Base-by-base conservation (phyloP, 2,888 invertebrate species). In the Erebia ligea region DNA sequence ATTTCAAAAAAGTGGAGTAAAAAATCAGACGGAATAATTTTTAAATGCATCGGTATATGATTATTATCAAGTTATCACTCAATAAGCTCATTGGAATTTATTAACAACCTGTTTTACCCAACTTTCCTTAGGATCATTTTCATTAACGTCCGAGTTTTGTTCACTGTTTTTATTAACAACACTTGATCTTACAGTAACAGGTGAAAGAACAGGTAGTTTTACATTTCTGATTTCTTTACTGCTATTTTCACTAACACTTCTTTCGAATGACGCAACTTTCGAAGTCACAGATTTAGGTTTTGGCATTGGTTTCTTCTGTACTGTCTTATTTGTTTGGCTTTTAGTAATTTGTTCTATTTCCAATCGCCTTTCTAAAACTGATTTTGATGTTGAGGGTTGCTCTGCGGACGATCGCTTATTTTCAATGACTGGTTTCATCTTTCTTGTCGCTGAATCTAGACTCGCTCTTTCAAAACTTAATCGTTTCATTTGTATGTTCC, bases 61-160 rank as follows among this genome's bases (percentile, higher is more conserved):
- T 34, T 34, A 34, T 34, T 34, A 34, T 34, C 34, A 34, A 34
- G 34, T 25, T 57, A 70, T 70, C 63, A 67, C 63, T 63, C 67
- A 34, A 67, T 57, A 69, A 85, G 79, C 80, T 91, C 82, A 95
- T 93, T 96, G 96, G 82, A 96, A 95, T 91, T 96, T 95, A 77
- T 95, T 96, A 15, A 96, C 95, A 80, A 96, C 95, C 79, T 96
- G 95, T 80, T 95, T 96, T 0, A 96, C 96, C 96, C 96, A 96
- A 78, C 94, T 93, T 45, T 95, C 95, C 87, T 94, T 94, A 5
- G 88, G 83, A 71, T 91, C 91, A 9, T 82, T 81, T 62, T 86
- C 81, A 66, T 68, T 73, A 19, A 62, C 40, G 17, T 76, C 78
- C n/a, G 67, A 52, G 19, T 56, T 71, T 61, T 67, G 69, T 50